Evolutionary conservation across 37 sponge, comb jelly and placozoan genomes (phyloP).

Genomic region (Haliclona indistincta): DNA sequence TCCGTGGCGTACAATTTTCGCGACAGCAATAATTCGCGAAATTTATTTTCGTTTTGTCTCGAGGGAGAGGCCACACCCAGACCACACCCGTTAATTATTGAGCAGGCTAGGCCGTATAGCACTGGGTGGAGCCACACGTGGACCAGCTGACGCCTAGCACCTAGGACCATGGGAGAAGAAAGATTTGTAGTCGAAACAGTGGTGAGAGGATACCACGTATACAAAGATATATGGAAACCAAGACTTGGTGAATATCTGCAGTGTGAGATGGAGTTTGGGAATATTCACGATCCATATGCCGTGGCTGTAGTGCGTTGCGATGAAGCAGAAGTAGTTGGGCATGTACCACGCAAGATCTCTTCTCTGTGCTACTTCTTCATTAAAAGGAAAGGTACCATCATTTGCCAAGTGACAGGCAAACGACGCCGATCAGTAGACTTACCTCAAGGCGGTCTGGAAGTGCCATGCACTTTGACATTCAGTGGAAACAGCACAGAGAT

Average conservation of each 20-base stretch:
- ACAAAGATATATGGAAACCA: conserved; percentile 22
- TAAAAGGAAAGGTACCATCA: conserved; percentile 4
- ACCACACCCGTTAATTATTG: too few relatives aligned
- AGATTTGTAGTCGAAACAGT: conserved; percentile 4
- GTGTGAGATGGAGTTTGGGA: conserved; percentile 14
- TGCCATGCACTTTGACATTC: conserved; percentile 24
- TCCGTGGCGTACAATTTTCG: too few relatives aligned
- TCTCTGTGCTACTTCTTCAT: conserved; percentile 31
- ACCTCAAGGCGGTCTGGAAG: conserved; percentile 42
- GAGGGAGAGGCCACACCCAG: too few relatives aligned
- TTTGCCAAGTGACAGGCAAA: conserved; percentile 16
- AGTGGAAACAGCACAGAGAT: background rate
- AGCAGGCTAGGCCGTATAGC: too few relatives aligned
- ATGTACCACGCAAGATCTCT: conserved; percentile 36
- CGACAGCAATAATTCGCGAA: too few relatives aligned
- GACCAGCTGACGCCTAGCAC: too few relatives aligned
- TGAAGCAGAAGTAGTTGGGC: conserved; percentile 16
- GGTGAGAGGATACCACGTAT: conserved; percentile 28
- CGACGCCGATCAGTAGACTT: conserved; percentile 16
- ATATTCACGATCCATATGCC: conserved; percentile 18
- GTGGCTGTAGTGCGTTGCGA: conserved; percentile 13
- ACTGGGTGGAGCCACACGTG: too few relatives aligned
- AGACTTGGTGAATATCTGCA: conserved; percentile 9
- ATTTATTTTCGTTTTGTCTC: too few relatives aligned
- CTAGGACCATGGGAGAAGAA: too few relatives aligned